Base-by-base conservation (phyloP, 37 sponge, comb jelly and placozoan species). In the Mnemiopsis leidyi region DNA sequence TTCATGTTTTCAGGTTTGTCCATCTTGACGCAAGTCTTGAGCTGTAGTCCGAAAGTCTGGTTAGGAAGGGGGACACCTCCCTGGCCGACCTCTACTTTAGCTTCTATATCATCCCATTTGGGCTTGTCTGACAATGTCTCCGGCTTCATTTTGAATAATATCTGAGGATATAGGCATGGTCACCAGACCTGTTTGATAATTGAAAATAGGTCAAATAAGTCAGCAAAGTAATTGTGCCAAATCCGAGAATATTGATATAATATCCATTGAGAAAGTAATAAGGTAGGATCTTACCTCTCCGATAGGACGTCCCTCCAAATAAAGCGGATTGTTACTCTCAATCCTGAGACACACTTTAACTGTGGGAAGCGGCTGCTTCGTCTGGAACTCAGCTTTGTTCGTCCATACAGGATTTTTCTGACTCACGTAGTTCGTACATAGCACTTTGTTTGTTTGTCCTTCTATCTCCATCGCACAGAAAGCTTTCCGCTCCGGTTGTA, bases 1-100 rank as follows among this genome's bases (percentile, higher is more conserved):
- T 79, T 79, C 82, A 79, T 79, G 82, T 79, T 79, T 36, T 79
- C 82, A 20, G 82, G 82, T 33, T 79, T 79, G 21, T 79, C 82
- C 82, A 79, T 79, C 38, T 79, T 79, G 23, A 79, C 82, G 21
- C 82, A 79, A 34, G 82, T 79, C 29, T 79, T 79, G 82, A 79
- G 31, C 29, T 79, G 82, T 36, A 79, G 36, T 5, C 82, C 35
- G 36, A 29, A 79, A 9, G 82, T 7, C 36, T 79, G 35, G 36
- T 79, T 79, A 5, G 82, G 82, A 1, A 79, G 33, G 9, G 21
- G 2, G 21, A 79, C 82, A 29, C 37, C 82, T 1, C 82, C 82
- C 36, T 36, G 37, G 31, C 82, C 82, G 3, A 79, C 37, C 36
- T 79, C 82, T 21, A 33, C 82, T 21, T 79, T 29, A 9, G 36